Evolutionary conservation across 2,888 invertebrate genomes (phyloP), one percentile per base, ranked within the genome.

Genomic region (Temnothorax unifasciatus): DNA sequence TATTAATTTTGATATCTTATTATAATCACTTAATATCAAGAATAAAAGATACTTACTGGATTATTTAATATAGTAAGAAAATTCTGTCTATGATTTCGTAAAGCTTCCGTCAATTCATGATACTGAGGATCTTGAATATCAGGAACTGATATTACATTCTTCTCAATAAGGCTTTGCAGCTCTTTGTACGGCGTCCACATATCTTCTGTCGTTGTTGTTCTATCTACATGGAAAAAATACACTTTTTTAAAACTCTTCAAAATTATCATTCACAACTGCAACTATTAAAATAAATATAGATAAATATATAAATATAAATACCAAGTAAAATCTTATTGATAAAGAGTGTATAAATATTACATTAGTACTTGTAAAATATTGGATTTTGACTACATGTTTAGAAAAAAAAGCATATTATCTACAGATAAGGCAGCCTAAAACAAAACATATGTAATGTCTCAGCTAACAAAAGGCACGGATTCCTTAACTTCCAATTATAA

Each of bases 161-260:
- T 96, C 92, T 97, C 97, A 59, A 98, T 96, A 69, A 97, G 96
- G 44, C 95, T 96, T 86, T 97, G 96, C 57, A 98, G 95, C 92
- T 97, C 97, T 93, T 98, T 98, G 95, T 97, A 98, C 0, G 98
- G 97, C 69, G 97, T 97, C 98, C 98, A 98, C 95, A 98, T 96
- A 94, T 98, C 98, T 92, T 97, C 97, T 13, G 96, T 96, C 61
- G 95, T 95, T 41, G 87, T 84, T 44, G 86, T 84, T 89, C 93
- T 93, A 44, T 94, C 95, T 94, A 82, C 44, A 85, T 87, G 25
- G 54, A 34, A 82, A 52, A 57, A 2, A 57, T 2, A n/a, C 13
- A 61, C 13, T 52, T 34, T 64, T 41, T 63, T 75, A 3, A 61
- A 3, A 38, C n/a, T 50, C 9, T 41, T 38, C 21, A 5, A 57